Conservation (phyloP, 2,888 invertebrate genomes). For the Trachelus tabidus region DNA sequence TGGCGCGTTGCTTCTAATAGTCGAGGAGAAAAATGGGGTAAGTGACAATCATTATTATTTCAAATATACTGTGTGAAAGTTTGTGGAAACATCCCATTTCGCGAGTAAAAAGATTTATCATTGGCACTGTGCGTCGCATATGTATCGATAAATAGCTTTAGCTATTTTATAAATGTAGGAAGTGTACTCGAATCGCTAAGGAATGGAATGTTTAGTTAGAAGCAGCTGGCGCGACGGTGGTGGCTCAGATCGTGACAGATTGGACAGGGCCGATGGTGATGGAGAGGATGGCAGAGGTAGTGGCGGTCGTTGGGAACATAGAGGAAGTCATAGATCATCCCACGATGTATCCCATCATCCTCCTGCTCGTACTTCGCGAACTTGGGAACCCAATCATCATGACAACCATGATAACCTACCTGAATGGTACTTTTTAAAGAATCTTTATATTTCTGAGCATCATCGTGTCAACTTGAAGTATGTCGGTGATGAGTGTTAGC, state of each 20-base stretch:
- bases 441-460: neutral
- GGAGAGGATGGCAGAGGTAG: constrained; percentile 43
- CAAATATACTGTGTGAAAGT: neutral
- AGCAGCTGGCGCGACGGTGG: constrained; percentile 68
- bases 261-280: constrained; percentile 53
- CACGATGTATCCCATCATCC: constrained; percentile 59
- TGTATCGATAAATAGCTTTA: neutral
- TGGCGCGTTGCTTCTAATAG: constrained; percentile 66
- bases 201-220: constrained; percentile 46
- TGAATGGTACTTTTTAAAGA: constrained; percentile 64
- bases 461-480: neutral
- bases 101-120: neutral
- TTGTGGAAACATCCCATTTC: neutral
- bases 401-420: constrained; percentile 68
- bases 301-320: constrained; percentile 59
- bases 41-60: constrained; percentile 26
- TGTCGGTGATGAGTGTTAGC: constrained; percentile 36
- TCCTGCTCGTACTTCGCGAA: constrained; percentile 54
- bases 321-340: constrained; percentile 57
- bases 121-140: neutral
- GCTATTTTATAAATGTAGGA: neutral
- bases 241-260: constrained; percentile 54
- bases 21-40: constrained; percentile 71
- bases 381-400: constrained; percentile 64
- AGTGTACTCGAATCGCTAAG: neutral